These are phyloP conservation scores for Scaptomyza graminum DNA, from an alignment of 1,140 invertebrate genomes.

Conservation along the genomic window DNA sequence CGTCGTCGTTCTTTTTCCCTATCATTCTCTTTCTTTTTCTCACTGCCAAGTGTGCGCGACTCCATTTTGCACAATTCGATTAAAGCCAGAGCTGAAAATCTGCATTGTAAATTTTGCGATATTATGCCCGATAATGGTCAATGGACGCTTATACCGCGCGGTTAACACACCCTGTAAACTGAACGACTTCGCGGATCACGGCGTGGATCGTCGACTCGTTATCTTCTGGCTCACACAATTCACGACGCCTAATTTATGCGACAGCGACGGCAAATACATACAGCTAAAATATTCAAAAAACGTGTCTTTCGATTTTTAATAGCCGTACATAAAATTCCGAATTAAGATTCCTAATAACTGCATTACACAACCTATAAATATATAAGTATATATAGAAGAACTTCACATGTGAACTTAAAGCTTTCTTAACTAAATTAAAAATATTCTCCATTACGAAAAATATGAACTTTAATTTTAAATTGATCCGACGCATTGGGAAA, in stretches of 20 bases:
- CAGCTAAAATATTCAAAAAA: conserved; percentile 78
- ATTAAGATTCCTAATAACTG: conserved; percentile 81
- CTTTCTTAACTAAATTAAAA: too few relatives aligned
- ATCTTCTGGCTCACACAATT: conserved; percentile 73
- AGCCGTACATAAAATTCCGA: conserved; percentile 78
- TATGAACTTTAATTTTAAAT: too few relatives aligned
- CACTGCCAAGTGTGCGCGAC: conserved; percentile 11
- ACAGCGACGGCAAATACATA: conserved; percentile 52
- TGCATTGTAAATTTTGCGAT: conserved; percentile 74
- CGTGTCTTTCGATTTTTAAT: conserved; percentile 82
- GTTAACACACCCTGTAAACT: conserved; percentile 28
- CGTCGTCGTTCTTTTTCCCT: conserved; percentile 5
- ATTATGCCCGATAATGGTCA: conserved; percentile 63
- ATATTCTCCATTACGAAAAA: too few relatives aligned
- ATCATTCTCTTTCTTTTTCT: not conserved
- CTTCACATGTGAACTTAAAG: too few relatives aligned
- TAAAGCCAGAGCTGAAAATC: conserved; percentile 58
- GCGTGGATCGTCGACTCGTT: conserved; percentile 51
- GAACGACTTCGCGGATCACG: conserved; percentile 4
- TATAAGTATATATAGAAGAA: too few relatives aligned
- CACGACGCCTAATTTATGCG: conserved; percentile 81
- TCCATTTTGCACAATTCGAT: conserved; percentile 70
- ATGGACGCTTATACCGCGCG: conserved; percentile 12
- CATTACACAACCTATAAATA: conserved; percentile 78
- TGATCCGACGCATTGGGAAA: too few relatives aligned